Evolutionary conservation across 2,888 invertebrate species (phyloP), one percentile per base, ranked within the genome.

Genomic region (Heteromyza rotundicornis): DNA sequence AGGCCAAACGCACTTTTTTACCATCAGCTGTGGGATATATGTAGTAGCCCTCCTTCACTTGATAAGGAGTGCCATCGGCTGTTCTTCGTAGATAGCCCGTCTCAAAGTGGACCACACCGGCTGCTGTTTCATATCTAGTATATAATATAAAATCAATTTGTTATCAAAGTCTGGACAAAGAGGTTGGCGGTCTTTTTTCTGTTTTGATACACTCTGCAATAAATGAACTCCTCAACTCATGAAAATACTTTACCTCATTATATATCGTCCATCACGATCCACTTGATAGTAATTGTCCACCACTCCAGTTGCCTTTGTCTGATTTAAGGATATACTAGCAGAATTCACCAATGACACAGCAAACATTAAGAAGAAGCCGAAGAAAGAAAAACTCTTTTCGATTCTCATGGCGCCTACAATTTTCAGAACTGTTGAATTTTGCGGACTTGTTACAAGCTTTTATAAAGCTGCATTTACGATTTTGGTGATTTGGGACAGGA

Each of bases 11-110:
- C 2, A 62, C 62, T 20, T 16, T 62, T 17, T 35, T 54, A 10
- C 62, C 62, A 49, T 62, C 58, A 2, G 58, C 2, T 14, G 62
- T 62, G 19, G 58, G 62, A 3, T 62, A 62, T 10, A 62, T 58
- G 44, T 58, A 62, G 40, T 62, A 62, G 20, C 62, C 62, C 27
- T 62, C 62, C 36, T 62, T 62, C 1, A 62, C 62, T 47, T 49
- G 58, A 27, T 62, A 62, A 12, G 36, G 36, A 7, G 2, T 23
- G 17, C 62, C 58, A 52, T n/a, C 14, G 3, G 55, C 17, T 1
- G 52, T 57, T 27, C 16, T 22, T 1, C 62, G 62, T 23, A 27
- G n/a, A 22, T 62, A 62, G 12, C 62, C 62, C 7, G 58, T 62
- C 44, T 62, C 62, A 22, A 2, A 62, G 27, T 58, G 62, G 16